Conservation (phyloP, 1,140 invertebrate genomes). For the Schlechtendalia chinensis region DNA sequence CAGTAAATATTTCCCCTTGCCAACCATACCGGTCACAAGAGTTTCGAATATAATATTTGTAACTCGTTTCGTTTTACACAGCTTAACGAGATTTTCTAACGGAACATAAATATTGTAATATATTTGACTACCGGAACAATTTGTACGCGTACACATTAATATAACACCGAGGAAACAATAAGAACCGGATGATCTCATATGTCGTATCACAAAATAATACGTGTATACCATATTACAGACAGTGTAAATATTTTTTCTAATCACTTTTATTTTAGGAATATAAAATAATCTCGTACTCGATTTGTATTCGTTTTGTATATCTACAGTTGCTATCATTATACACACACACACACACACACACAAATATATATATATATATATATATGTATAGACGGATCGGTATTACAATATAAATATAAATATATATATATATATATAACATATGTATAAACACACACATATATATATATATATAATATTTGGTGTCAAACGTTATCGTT, state of each 20-base stretch:
- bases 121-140: too few relatives aligned
- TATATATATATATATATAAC: too few relatives aligned
- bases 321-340: constrained; percentile 12
- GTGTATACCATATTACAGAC: not conserved
- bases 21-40: too few relatives aligned
- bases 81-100: too few relatives aligned
- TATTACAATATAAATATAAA: too few relatives aligned
- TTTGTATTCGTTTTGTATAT: not conserved
- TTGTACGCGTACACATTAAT: not conserved
- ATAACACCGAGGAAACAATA: not conserved
- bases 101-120: too few relatives aligned
- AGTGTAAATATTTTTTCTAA: constrained; percentile 16
- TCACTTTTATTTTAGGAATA: constrained; percentile 39
- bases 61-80: too few relatives aligned
- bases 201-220: not conserved
- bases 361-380: not conserved
- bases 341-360: too few relatives aligned
- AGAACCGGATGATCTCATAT: not conserved
- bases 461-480: not conserved
- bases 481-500: constrained; percentile 25
- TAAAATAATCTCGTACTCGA: constrained; percentile 22
- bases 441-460: not conserved
- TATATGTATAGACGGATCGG: too few relatives aligned
- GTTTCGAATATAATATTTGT: too few relatives aligned
- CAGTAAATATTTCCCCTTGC: too few relatives aligned